Evolutionary conservation across 2,113 vertebrate species (phyloP).

Genomic region (Engraulis encrasicolus): DNA sequence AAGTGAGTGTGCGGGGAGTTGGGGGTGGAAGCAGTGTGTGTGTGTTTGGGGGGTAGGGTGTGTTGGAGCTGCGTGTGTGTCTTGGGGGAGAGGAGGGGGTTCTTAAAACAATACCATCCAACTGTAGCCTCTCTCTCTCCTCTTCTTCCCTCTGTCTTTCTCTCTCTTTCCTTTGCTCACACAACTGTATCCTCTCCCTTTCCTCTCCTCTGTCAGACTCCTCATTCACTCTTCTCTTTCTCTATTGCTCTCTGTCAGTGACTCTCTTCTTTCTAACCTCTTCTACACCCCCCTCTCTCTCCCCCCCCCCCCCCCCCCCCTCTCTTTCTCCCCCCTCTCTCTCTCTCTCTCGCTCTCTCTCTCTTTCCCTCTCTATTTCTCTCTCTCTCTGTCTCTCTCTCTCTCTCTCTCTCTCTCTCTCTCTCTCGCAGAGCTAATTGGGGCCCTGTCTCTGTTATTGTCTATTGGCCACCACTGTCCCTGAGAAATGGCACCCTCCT

Average conservation of each 20-base stretch:
- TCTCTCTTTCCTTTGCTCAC: neutral
- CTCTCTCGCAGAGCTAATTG: no score
- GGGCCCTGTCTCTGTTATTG: no score
- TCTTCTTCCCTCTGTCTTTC: neutral
- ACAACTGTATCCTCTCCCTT: neutral
- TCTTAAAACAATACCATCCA: conserved; percentile 87
- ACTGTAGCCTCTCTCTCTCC: conserved; percentile 46
- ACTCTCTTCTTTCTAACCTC: neutral
- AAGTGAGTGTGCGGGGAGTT: no score
- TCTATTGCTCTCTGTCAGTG: neutral
- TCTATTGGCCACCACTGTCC: no score
- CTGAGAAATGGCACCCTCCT: no score
- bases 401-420: conserved; percentile 18
- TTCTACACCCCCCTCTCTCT: neutral
- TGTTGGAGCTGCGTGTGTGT: no score
- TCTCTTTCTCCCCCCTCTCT: neutral
- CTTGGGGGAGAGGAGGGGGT: conserved; percentile 75
- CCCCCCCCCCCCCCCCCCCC: neutral
- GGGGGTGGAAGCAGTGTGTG: no score
- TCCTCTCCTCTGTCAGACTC: neutral
- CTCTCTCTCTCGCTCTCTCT: no score
- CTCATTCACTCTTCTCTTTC: neutral
- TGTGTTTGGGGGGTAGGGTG: no score
- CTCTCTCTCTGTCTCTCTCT: conserved; percentile 15
- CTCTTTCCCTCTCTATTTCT: neutral